Conservation (phyloP, 2,888 invertebrate species). For the Sesamia inferens region DNA sequence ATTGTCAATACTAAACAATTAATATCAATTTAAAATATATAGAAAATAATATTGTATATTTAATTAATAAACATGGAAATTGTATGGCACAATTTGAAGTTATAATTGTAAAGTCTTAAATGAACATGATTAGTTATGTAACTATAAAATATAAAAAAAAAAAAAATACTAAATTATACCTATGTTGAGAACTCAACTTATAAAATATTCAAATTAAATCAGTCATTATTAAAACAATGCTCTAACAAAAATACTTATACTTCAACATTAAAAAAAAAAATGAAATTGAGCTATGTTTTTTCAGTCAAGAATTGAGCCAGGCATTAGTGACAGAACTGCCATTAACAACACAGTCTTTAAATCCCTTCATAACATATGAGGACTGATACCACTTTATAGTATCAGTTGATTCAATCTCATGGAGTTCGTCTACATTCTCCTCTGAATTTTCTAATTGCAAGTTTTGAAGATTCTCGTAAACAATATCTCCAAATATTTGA, state of each 20-base stretch:
- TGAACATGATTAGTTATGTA: constrained; percentile 35
- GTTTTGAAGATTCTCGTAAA: constrained; percentile 67
- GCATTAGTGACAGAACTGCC: constrained; percentile 88
- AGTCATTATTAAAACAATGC: constrained; percentile 41
- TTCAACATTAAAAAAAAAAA: constrained; percentile 24
- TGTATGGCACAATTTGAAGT: constrained; percentile 55
- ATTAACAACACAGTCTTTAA: constrained; percentile 89
- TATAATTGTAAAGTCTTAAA: constrained; percentile 14
- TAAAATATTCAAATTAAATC: constrained; percentile 26
- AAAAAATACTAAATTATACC: constrained; percentile 23
- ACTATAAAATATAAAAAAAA: constrained; percentile 14
- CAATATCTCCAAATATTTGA: constrained; percentile 82
- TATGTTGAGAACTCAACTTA: not conserved
- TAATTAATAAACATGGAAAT: constrained; percentile 24
- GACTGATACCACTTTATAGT: constrained; percentile 88
- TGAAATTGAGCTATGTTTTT: constrained; percentile 57
- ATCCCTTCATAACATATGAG: constrained; percentile 89
- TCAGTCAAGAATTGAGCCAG: constrained; percentile 80
- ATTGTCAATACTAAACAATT: constrained; percentile 5
- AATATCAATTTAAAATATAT: constrained; percentile 18
- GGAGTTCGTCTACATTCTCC: constrained; percentile 66
- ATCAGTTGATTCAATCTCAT: constrained; percentile 81
- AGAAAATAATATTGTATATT: constrained; percentile 12
- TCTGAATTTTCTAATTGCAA: constrained; percentile 65
- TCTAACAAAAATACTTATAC: constrained; percentile 7